phyloP scores from a whole-genome alignment of 2,888 invertebrate species.

The Aquatica leii region DNA sequence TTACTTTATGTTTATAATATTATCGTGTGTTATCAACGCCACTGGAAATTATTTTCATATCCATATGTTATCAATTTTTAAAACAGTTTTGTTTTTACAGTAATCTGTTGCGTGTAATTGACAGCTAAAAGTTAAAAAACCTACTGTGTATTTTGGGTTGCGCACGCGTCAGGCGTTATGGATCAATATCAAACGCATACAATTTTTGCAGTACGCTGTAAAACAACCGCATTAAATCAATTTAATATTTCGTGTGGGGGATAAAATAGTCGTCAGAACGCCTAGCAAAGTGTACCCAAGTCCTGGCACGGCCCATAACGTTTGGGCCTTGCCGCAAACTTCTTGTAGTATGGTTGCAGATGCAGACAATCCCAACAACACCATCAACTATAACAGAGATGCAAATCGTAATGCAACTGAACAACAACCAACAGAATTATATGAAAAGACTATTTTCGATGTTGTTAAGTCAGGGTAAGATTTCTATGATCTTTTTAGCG shows the following conservation, averaged over 20 bases:
- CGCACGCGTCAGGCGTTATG: conserved; percentile 25
- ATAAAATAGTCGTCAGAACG: conserved; percentile 54
- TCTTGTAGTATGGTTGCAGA: conserved; percentile 82
- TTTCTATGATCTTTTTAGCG: background rate
- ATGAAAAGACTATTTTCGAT: conserved; percentile 79
- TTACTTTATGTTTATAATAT: no score
- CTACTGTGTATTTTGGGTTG: conserved; percentile 14
- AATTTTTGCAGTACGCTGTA: conserved; percentile 36
- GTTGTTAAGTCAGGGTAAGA: conserved; percentile 83
- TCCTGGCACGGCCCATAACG: conserved; percentile 89
- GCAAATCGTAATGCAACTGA: conserved; percentile 59
- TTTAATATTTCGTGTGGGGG: conserved; percentile 35
- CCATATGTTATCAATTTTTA: no score
- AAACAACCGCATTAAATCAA: conserved; percentile 41
- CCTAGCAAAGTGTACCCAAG: conserved; percentile 75
- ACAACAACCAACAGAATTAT: conserved; percentile 62
- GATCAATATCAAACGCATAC: conserved; percentile 27
- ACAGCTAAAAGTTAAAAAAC: no score
- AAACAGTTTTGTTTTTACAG: no score
- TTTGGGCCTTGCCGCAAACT: conserved; percentile 86
- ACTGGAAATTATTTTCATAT: no score
- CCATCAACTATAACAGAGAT: conserved; percentile 62
- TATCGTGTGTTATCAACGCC: no score
- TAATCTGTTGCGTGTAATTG: no score
- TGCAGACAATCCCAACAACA: conserved; percentile 64